These are phyloP conservation scores for Eptesicus fuscus DNA, from an alignment of 2,113 vertebrate genomes.

Conservation along the genomic window DNA sequence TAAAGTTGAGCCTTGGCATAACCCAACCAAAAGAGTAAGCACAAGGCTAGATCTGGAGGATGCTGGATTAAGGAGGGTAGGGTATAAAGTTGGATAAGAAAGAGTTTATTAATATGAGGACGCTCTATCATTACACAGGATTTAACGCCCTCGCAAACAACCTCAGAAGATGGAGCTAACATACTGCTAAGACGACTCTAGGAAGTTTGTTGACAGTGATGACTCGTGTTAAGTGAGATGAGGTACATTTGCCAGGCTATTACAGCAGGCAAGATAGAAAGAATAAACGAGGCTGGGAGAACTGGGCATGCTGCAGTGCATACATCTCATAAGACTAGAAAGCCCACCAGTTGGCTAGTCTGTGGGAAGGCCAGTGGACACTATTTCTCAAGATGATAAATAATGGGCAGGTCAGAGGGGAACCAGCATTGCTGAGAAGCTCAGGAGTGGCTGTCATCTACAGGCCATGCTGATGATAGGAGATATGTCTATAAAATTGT, in stretches of 20 bases:
- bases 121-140: not conserved
- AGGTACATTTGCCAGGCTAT: not conserved
- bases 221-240: not conserved
- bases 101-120: not conserved
- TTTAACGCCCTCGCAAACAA: not conserved
- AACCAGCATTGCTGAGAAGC: not conserved
- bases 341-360: not conserved
- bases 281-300: not conserved
- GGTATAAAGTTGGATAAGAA: not conserved
- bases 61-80: not conserved
- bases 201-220: not conserved
- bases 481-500: not conserved
- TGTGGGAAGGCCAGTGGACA: not conserved
- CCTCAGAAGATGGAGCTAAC: not conserved
- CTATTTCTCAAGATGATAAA: not conserved
- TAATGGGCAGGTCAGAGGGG: not conserved
- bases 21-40: not conserved
- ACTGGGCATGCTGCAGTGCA: not conserved
- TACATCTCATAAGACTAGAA: not conserved
- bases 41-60: not conserved
- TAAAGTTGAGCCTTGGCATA: not conserved
- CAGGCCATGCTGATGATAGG: not conserved
- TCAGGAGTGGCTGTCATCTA: not conserved
- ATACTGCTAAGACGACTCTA: not conserved
- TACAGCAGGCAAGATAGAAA: not conserved